A percentile compares a stretch with the other conserved stretches of the same genome.
phyloP scores from a whole-genome alignment of 2,888 invertebrate genomes.

The Caenorhabditis sp. region DNA sequence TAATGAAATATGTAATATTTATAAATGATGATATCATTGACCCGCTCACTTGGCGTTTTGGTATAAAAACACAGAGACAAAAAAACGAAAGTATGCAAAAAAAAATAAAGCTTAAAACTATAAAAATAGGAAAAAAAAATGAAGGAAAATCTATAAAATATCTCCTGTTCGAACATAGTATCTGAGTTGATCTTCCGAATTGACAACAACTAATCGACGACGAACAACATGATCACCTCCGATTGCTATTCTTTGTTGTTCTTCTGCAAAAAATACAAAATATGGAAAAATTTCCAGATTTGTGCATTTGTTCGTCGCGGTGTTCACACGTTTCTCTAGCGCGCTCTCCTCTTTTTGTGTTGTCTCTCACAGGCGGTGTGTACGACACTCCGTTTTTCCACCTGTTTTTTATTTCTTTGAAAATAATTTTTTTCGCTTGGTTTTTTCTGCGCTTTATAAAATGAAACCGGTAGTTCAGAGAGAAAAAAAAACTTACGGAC shows the following conservation, averaged over 20 bases:
- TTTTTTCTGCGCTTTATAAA: conserved; percentile 43
- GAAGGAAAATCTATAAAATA: conserved; percentile 19
- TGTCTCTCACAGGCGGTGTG: no score
- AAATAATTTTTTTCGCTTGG: no score
- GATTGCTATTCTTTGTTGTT: conserved; percentile 64
- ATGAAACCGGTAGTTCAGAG: not conserved
- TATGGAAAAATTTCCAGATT: no score
- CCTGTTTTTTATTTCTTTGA: no score
- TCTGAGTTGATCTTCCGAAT: conserved; percentile 67
- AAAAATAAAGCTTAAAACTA: conserved; percentile 23
- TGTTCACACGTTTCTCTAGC: no score
- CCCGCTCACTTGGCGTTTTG: conserved; percentile 43
- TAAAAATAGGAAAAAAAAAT: no score
- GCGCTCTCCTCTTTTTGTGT: no score
- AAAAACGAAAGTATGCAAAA: not conserved
- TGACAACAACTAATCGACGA: conserved; percentile 67
- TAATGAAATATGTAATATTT: no score
- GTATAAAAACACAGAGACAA: conserved; percentile 5
- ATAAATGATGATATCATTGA: no score
- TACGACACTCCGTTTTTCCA: no score
- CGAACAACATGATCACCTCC: conserved; percentile 69
- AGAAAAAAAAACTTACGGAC: not conserved
- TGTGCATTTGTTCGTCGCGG: no score
- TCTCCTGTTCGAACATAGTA: conserved; percentile 54
- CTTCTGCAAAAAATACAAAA: conserved; percentile 38